Percentiles rank a stretch among this genome's conserved stretches.
These are phyloP conservation scores for Brachyhypopomus occidentalis DNA, from an alignment of 2,113 vertebrate species.

Conservation along the genomic window DNA sequence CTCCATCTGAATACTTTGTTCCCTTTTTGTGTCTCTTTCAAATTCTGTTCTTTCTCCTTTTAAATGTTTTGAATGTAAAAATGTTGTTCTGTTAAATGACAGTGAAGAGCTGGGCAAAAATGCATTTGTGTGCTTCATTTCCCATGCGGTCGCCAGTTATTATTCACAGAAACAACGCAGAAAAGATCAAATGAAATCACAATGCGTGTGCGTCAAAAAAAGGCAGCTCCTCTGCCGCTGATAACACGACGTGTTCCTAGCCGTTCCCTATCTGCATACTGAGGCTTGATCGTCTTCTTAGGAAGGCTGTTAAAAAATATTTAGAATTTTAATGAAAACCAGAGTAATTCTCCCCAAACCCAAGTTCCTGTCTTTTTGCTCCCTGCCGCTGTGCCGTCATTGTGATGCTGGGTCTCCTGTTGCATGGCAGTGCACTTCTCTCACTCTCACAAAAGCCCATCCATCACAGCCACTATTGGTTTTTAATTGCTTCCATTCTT, in stretches of 20 bases:
- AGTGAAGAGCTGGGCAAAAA: slow-evolving; percentile 28
- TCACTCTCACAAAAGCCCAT: slow-evolving; percentile 37
- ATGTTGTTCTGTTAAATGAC: slow-evolving; percentile 33
- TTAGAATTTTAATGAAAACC: slow-evolving; percentile 42
- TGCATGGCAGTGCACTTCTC: slow-evolving; percentile 31
- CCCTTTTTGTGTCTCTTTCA: slow-evolving; percentile 11
- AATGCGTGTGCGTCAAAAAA: neutral
- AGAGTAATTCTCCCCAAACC: neutral
- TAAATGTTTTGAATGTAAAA: slow-evolving; percentile 31
- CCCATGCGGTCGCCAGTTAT: slow-evolving; percentile 24
- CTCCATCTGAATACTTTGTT: slow-evolving; percentile 39
- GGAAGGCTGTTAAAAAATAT: slow-evolving; percentile 29
- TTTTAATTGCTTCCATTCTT: slow-evolving; percentile 40
- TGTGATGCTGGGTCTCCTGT: slow-evolving; percentile 43
- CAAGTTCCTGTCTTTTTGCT: slow-evolving; percentile 6
- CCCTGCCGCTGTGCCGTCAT: slow-evolving; percentile 29
- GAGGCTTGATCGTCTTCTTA: slow-evolving; percentile 19
- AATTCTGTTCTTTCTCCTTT: slow-evolving; percentile 25
- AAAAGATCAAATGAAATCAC: slow-evolving; percentile 36
- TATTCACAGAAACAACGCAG: slow-evolving; percentile 38
- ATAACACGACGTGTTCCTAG: slow-evolving; percentile 31
- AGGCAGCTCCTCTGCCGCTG: slow-evolving; percentile 23
- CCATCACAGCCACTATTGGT: slow-evolving; percentile 34
- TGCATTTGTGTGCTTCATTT: slow-evolving; percentile 33
- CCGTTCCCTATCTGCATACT: neutral